A percentile compares a stretch with the other conserved stretches of the same genome.
phyloP scores from a whole-genome alignment of 2,888 invertebrate species.

The Pristionchus japonicus region DNA sequence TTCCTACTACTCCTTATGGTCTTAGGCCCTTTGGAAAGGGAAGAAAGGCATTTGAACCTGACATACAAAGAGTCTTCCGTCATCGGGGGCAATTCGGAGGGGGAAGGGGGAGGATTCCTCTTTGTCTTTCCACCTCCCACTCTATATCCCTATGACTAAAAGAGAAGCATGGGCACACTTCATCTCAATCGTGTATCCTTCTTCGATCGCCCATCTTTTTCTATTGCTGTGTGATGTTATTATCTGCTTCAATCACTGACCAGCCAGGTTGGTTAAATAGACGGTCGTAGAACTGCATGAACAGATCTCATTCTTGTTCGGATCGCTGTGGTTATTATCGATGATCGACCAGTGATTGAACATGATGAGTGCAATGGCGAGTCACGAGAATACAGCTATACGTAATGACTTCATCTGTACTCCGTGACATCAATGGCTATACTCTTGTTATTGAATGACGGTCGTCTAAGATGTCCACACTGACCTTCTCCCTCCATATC shows the following conservation, averaged over 20 bases:
- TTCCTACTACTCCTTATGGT: neutral
- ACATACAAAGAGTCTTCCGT: constrained; percentile 2
- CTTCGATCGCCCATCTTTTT: neutral
- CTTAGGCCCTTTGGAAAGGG: neutral
- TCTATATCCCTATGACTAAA: neutral
- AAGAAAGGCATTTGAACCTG: neutral
- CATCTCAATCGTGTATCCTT: neutral
- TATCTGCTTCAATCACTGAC: neutral
- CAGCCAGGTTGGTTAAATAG: too few relatives aligned
- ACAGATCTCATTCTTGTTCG: too few relatives aligned
- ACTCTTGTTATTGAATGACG: neutral
- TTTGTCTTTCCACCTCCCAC: constrained; percentile 25
- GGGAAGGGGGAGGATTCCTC: neutral
- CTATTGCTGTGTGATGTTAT: neutral
- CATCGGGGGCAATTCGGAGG: neutral
- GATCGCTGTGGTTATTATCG: neutral
- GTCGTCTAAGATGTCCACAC: neutral
- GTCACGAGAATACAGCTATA: neutral
- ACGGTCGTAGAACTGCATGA: too few relatives aligned
- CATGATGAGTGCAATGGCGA: neutral
- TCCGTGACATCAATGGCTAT: neutral
- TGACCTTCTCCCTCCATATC: neutral
- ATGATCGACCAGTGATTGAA: neutral
- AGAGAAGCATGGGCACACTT: too few relatives aligned
- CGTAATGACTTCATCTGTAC: neutral